Evolutionary conservation across 2,797 vertebrate species (phyloP), one percentile per base, ranked within the genome.

Genomic region (Gorsachius magnificus): DNA sequence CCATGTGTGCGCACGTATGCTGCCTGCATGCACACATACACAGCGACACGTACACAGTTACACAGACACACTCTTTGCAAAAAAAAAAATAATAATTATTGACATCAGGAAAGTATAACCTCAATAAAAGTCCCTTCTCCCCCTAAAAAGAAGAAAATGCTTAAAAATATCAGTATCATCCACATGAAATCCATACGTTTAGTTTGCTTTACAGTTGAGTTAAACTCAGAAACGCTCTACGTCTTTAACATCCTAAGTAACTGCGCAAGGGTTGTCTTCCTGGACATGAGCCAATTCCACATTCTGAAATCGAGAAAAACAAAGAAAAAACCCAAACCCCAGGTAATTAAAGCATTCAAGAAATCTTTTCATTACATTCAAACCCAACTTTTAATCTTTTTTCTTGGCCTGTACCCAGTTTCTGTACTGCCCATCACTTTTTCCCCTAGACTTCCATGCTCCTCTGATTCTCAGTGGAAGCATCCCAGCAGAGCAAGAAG

Each of bases 131-230:
- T 72, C 97, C 97, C 95, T 89, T 88, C 79, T 94, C 51, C 88
- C 71, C 65, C 83, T 51, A 72, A 90, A 95, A 97, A 97, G 83
- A 96, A 95, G 88, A 97, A 97, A 96, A 95, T 95, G 92, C 91
- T 96, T 96, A 96, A 98, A 97, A 97, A 97, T 94, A 94, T 92
- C 78, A 81, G 69, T 92, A 64, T 95, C 65, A 89, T 96, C 93
- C 93, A 95, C 94, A 87, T 85, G 83, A 90, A 95, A 96, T 92
- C 90, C 93, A 16, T 58, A 31, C 80, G 56, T 83, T 96, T 78
- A 79, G 57, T 92, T 86, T 91, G 88, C 81, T 97, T 97, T 97
- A 97, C 90, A 75, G 91, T 33, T 75, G 96, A 95, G 70, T 89
- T 86, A 90, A 95, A 91, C 66, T 72, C 86, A 93, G 95, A 95